phyloP scores from a whole-genome alignment of 2,888 invertebrate genomes.

The Erannis defoliaria region DNA sequence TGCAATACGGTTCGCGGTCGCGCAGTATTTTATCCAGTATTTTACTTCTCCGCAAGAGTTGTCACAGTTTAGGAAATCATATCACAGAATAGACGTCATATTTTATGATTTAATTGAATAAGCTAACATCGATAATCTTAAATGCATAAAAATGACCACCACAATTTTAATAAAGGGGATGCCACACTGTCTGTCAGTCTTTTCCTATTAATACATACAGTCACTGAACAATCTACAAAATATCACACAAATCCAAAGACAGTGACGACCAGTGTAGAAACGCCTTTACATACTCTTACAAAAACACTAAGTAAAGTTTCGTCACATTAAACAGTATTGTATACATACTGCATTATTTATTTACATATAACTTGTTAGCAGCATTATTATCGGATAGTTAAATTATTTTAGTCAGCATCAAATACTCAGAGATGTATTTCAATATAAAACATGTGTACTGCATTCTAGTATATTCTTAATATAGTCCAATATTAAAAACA shows the following conservation, averaged over 20 bases:
- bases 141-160: constrained; percentile 36
- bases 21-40: too few relatives aligned
- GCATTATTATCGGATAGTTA: neutral
- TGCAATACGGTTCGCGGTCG: too few relatives aligned
- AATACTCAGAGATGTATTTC: neutral
- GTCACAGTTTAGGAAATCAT: neutral
- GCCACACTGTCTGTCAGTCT: constrained; percentile 39
- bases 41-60: neutral
- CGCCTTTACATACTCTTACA: constrained; percentile 22
- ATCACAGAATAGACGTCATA: neutral
- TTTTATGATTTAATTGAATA: neutral
- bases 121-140: constrained; percentile 31
- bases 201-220: constrained; percentile 27
- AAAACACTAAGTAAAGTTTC: constrained; percentile 3
- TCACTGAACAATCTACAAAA: constrained; percentile 32
- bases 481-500: too few relatives aligned
- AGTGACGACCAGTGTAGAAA: constrained; percentile 35
- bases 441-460: too few relatives aligned
- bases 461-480: too few relatives aligned
- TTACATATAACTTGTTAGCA: constrained; percentile 20
- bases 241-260: constrained; percentile 42
- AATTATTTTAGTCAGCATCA: too few relatives aligned
- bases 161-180: constrained; percentile 29
- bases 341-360: constrained; percentile 17
- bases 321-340: constrained; percentile 8